Evolutionary conservation across 2,888 invertebrate species (phyloP), one percentile per base, ranked within the genome.

Genomic region (Mechanitis mazaeus): DNA sequence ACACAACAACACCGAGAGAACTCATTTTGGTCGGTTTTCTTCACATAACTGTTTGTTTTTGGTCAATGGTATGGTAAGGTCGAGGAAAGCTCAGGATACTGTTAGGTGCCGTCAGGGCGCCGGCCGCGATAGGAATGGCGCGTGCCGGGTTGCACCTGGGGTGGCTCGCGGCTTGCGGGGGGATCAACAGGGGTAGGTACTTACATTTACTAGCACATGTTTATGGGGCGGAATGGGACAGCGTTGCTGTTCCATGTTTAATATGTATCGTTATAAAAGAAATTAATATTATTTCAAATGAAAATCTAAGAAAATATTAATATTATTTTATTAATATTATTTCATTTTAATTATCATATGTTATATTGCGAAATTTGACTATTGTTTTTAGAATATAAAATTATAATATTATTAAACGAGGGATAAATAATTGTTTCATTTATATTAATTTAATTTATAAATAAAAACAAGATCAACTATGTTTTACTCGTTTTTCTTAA

Each of bases 1-100:
- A 91, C 75, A 91, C 91, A 67, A 92, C 92, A 67, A 92, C 91
- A 77, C 91, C 91, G 71, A 92, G 85, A 68, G 92, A 90, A 77
- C 91, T 91, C 91, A 91, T 91, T 83, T 83, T 81, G 76, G 65
- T 61, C 70, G 74, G 83, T 81, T 84, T 75, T 82, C 87, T 87
- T 86, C 79, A 82, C 83, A 76, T 65, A 73, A 73, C 71, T 84
- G 77, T 82, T 84, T 82, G 74, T 69, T 68, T 75, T 72, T 63
- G 55, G 73, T 84, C 82, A 73, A 67, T 77, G 82, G 79, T 54
- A 63, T 67, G 62, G 63, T 78, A 71, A 67, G 73, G 71, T 81
- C 80, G 80, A 80, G 81, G 84, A 79, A 50, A 5, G 31, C 50
- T 50, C 9, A 31, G 50, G 50, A 50, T 50, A 50, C 50, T 50